phyloP scores from a whole-genome alignment of 1,140 invertebrate species.

The Drosophila lini region DNA sequence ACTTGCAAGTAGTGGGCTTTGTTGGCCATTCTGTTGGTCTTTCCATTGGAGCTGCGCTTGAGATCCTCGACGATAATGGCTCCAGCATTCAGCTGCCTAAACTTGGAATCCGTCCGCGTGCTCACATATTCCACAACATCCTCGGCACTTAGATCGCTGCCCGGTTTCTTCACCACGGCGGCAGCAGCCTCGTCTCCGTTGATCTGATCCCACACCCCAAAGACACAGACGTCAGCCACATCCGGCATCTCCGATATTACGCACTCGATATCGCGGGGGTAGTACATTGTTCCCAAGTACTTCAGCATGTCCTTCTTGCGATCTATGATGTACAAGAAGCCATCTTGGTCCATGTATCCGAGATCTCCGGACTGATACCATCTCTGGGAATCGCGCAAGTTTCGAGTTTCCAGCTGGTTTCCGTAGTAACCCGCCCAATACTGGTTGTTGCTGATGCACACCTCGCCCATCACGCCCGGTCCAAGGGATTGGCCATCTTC shows the following conservation, averaged over 20 bases:
- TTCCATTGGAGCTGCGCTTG: conserved; percentile 26
- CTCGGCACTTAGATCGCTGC: conserved; percentile 2
- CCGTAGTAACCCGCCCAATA: conserved; percentile 67
- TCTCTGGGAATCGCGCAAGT: conserved; percentile 67
- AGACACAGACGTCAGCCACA: conserved; percentile 67
- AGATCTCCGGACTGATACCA: conserved; percentile 90
- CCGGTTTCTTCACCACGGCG: conserved; percentile 42
- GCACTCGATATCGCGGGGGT: conserved; percentile 64
- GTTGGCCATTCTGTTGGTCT: conserved; percentile 29
- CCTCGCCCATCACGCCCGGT: conserved; percentile 51
- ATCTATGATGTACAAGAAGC: conserved; percentile 86
- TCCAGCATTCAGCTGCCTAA: conserved; percentile 31
- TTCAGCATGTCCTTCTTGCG: conserved; percentile 87
- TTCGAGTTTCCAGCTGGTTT: conserved; percentile 33
- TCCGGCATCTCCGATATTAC: conserved; percentile 55
- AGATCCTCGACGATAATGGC: conserved; percentile 22
- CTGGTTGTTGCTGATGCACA: conserved; percentile 36
- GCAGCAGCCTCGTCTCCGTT: conserved; percentile 61
- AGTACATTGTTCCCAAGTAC: conserved; percentile 70
- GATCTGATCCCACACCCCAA: conserved; percentile 52
- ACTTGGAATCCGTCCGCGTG: conserved; percentile 9
- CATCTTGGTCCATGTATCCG: conserved; percentile 86
- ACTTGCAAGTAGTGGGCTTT: conserved; percentile 15
- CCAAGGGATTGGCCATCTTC: conserved; percentile 44
- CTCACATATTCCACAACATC: conserved; percentile 32